These are phyloP conservation scores for Microcebus lehilahytsara DNA, from an alignment of 2,113 vertebrate genomes.

Conservation along the genomic window DNA sequence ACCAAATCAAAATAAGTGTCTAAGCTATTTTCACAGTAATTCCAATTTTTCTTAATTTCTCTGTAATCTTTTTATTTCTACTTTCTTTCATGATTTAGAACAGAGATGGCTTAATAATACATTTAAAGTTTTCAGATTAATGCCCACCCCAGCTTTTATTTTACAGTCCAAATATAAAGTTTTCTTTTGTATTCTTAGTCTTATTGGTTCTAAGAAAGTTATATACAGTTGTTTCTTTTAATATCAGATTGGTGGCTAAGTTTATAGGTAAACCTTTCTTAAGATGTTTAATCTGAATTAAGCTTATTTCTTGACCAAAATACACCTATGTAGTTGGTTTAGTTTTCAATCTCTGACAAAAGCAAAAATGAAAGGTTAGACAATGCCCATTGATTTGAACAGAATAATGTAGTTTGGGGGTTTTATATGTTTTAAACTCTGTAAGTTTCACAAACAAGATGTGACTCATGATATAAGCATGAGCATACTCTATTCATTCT, in stretches of 20 bases:
- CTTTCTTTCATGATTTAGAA: background rate
- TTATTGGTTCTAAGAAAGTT: background rate
- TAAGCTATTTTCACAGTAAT: background rate
- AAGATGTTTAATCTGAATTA: background rate
- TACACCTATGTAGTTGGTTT: background rate
- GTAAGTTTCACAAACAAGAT: background rate
- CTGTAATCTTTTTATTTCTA: background rate
- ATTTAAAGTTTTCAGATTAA: constrained; percentile 19
- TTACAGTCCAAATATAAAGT: background rate
- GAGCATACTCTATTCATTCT: background rate
- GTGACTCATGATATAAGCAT: rapidly evolving
- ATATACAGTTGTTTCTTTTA: background rate
- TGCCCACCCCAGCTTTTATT: background rate
- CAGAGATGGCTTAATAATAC: background rate
- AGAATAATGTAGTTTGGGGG: background rate
- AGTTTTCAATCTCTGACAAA: background rate
- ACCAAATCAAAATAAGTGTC: constrained; percentile 7
- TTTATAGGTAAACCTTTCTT: background rate
- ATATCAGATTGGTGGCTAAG: background rate
- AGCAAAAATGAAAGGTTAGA: background rate
- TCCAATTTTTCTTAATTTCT: constrained; percentile 13
- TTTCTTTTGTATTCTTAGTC: background rate
- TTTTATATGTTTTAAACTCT: background rate
- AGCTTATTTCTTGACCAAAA: background rate
- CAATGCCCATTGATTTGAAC: background rate